A percentile compares a stretch with the other conserved stretches of the same genome.
Conservation (phyloP, 2,113 vertebrate species). For the Chlamydotis undulata region DNA sequence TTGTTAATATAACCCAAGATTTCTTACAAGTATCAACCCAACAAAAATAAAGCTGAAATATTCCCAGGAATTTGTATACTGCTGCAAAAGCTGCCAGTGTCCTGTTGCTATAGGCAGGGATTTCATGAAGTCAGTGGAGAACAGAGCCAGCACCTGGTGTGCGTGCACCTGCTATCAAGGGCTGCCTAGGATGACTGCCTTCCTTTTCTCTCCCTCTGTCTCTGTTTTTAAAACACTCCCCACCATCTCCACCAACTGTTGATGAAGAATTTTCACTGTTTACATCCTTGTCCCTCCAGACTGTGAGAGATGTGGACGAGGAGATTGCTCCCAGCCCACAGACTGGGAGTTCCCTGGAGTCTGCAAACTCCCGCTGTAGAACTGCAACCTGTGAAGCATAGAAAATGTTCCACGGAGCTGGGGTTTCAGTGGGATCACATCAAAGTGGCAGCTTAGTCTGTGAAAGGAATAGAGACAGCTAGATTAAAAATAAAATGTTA, state of each 20-base stretch:
- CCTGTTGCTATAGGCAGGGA: neutral
- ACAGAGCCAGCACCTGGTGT: slow-evolving; percentile 18
- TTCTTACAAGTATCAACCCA: neutral
- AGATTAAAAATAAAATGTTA: neutral
- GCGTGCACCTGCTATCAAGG: slow-evolving; percentile 23
- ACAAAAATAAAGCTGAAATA: neutral
- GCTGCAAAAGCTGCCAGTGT: neutral
- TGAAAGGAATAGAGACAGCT: neutral
- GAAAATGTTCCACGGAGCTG: neutral
- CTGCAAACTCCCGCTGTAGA: neutral
- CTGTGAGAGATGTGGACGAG: neutral
- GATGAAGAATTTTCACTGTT: neutral
- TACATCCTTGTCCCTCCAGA: neutral
- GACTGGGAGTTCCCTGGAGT: neutral
- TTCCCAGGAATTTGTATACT: neutral
- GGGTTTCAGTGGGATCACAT: neutral
- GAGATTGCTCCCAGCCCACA: neutral
- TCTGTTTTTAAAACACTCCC: slow-evolving; percentile 1
- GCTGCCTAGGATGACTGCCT: neutral
- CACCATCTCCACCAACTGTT: neutral
- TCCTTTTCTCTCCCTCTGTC: neutral
- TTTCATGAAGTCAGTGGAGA: neutral
- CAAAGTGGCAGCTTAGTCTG: neutral
- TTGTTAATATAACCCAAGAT: neutral
- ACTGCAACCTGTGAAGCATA: neutral